A percentile compares a stretch with the other conserved stretches of the same genome.
These are phyloP conservation scores for Bucorvus abyssinicus DNA, from an alignment of 2,797 vertebrate species.

Conservation along the genomic window DNA sequence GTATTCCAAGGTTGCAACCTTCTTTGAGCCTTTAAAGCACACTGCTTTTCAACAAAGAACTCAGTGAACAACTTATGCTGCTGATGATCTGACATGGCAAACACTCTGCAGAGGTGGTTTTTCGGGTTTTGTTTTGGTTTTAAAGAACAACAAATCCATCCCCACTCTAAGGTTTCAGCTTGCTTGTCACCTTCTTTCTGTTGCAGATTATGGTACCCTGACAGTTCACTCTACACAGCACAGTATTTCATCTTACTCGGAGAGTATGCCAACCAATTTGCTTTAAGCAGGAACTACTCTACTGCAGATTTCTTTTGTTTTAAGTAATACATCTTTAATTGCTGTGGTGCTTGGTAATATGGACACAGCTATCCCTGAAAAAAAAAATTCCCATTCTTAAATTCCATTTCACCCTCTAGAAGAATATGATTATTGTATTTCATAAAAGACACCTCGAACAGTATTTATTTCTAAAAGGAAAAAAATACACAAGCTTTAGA, in stretches of 20 bases:
- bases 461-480: not conserved
- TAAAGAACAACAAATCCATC: not conserved
- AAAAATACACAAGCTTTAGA: not conserved
- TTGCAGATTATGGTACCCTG: not conserved
- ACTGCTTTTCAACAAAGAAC: not conserved
- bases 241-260: not conserved
- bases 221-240: not conserved
- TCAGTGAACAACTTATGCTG: not conserved
- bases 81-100: not conserved
- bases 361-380: not conserved
- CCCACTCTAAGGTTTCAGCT: not conserved
- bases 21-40: not conserved
- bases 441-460: not conserved
- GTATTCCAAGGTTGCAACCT: not conserved
- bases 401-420: not conserved
- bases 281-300: not conserved
- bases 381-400: not conserved
- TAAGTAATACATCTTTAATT: not conserved
- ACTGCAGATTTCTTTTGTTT: not conserved
- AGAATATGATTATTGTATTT: not conserved
- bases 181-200: not conserved
- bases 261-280: not conserved
- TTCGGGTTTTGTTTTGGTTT: not conserved
- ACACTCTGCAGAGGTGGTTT: too few species aligned
- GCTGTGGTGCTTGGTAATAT: not conserved